A percentile compares a stretch with the other conserved stretches of the same genome.
These are phyloP conservation scores for Cirrhinus molitorella DNA, from an alignment of 2,797 vertebrate genomes.

Conservation along the genomic window DNA sequence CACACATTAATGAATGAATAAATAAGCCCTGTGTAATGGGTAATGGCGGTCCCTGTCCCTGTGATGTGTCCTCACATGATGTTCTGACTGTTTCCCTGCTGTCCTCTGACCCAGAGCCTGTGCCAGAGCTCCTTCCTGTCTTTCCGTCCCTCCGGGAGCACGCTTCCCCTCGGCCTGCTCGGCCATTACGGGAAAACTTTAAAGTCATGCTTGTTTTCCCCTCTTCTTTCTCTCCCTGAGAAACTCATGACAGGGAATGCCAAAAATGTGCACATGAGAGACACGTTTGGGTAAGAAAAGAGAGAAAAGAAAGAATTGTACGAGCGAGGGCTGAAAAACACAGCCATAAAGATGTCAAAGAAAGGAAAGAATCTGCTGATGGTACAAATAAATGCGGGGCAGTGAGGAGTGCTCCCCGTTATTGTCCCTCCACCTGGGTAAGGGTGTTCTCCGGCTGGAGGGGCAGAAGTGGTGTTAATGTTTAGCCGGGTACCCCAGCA, in stretches of 20 bases:
- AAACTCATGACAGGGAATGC: slow-evolving; percentile 42
- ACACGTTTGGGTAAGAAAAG: slow-evolving; percentile 58
- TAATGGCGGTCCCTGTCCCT: slow-evolving; percentile 19
- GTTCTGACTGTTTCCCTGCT: slow-evolving; percentile 51
- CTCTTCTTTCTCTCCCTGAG: slow-evolving; percentile 48
- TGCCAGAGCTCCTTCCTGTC: slow-evolving; percentile 41
- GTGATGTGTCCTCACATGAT: slow-evolving; percentile 26
- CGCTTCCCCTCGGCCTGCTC: slow-evolving; percentile 63
- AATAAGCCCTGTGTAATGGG: slow-evolving; percentile 28
- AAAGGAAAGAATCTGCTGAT: slow-evolving; percentile 84
- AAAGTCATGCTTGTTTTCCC: slow-evolving; percentile 71
- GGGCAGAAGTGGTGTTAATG: slow-evolving; percentile 79
- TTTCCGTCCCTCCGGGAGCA: slow-evolving; percentile 62
- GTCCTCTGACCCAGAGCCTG: slow-evolving; percentile 48
- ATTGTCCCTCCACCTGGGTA: slow-evolving; percentile 24
- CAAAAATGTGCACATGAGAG: slow-evolving; percentile 62
- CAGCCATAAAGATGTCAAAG: slow-evolving; percentile 77
- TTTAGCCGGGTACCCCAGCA: slow-evolving; percentile 76
- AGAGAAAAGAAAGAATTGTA: slow-evolving; percentile 70
- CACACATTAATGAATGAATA: slow-evolving; percentile 36
- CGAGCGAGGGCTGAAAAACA: slow-evolving; percentile 74
- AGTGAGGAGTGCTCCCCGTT: slow-evolving; percentile 66
- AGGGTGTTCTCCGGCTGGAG: slow-evolving; percentile 64
- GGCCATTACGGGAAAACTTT: slow-evolving; percentile 65
- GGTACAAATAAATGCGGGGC: slow-evolving; percentile 77